Evolutionary conservation across 2,797 vertebrate species (phyloP).

Genomic region (Chaetophractus vellerosus): DNA sequence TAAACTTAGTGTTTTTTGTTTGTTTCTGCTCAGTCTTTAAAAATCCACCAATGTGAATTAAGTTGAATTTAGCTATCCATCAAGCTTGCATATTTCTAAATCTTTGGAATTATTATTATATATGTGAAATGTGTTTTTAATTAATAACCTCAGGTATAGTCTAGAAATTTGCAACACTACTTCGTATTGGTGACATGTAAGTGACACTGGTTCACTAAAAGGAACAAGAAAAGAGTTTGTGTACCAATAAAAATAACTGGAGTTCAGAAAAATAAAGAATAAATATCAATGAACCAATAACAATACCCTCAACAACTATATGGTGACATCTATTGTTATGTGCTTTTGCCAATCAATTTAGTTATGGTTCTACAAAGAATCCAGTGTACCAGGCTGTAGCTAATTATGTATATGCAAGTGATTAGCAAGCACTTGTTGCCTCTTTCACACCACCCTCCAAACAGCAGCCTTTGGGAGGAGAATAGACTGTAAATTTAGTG

Average conservation of each 20-base stretch:
- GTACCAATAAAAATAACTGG: constrained; percentile 80
- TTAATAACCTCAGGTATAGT: constrained; percentile 23
- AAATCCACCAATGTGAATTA: not conserved
- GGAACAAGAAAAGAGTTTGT: constrained; percentile 52
- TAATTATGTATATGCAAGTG: constrained; percentile 92
- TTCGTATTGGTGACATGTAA: not conserved
- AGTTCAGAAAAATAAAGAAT: constrained; percentile 83
- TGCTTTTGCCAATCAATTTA: constrained; percentile 88
- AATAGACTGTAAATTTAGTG: constrained; percentile 93
- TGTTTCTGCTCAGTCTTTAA: not conserved
- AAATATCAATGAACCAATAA: constrained; percentile 85
- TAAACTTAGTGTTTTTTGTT: not conserved
- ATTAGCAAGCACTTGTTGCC: constrained; percentile 93
- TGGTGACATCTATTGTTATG: constrained; percentile 86
- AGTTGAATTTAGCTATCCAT: not conserved
- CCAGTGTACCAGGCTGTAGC: constrained; percentile 91
- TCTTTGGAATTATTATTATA: constrained; percentile 32
- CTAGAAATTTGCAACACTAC: not conserved
- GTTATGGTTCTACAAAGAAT: constrained; percentile 89
- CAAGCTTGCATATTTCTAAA: not conserved
- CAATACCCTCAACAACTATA: constrained; percentile 75
- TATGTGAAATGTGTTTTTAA: constrained; percentile 8
- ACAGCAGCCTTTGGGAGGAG: constrained; percentile 92
- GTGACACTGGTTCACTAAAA: not conserved
- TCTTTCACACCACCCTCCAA: constrained; percentile 91